phyloP scores from a whole-genome alignment of 1,140 invertebrate genomes.

The Brachystomella parvula region DNA sequence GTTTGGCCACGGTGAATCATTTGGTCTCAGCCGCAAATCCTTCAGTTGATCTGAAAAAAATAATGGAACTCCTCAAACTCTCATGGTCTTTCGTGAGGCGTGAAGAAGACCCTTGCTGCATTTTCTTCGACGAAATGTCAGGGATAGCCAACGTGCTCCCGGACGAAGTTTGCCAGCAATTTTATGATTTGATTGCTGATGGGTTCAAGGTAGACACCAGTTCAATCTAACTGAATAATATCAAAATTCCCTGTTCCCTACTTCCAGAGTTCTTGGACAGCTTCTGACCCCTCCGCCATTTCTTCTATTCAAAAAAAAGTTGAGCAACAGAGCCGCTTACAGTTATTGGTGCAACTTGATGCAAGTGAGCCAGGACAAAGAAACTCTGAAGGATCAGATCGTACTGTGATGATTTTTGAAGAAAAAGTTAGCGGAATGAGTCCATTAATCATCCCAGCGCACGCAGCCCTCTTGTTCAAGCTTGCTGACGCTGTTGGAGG shows the following conservation, averaged over 20 bases:
- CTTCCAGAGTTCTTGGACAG: neutral
- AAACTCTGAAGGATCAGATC: too few relatives aligned
- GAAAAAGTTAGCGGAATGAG: neutral
- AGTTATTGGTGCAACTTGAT: neutral
- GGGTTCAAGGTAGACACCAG: neutral
- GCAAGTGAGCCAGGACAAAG: neutral
- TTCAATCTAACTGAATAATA: neutral
- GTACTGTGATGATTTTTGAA: too few relatives aligned
- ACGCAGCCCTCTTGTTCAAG: too few relatives aligned
- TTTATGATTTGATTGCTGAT: neutral
- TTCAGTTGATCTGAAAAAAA: constrained; percentile 16
- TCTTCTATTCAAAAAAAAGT: too few relatives aligned
- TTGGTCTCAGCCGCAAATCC: constrained; percentile 9
- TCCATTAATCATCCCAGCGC: too few relatives aligned
- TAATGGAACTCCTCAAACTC: constrained; percentile 21
- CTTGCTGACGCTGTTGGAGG: too few relatives aligned
- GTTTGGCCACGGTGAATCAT: constrained; percentile 24
- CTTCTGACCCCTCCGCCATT: too few relatives aligned
- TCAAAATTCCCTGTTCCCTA: neutral
- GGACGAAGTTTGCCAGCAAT: neutral
- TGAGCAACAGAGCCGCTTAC: too few relatives aligned
- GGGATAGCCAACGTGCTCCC: constrained; percentile 7
- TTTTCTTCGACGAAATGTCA: constrained; percentile 34
- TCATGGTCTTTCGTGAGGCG: constrained; percentile 29
- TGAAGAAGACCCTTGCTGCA: constrained; percentile 29